Evolutionary conservation across 1,140 invertebrate species (phyloP), one percentile per base, ranked within the genome.

Genomic region (Lepidotrigona ventralis): DNA sequence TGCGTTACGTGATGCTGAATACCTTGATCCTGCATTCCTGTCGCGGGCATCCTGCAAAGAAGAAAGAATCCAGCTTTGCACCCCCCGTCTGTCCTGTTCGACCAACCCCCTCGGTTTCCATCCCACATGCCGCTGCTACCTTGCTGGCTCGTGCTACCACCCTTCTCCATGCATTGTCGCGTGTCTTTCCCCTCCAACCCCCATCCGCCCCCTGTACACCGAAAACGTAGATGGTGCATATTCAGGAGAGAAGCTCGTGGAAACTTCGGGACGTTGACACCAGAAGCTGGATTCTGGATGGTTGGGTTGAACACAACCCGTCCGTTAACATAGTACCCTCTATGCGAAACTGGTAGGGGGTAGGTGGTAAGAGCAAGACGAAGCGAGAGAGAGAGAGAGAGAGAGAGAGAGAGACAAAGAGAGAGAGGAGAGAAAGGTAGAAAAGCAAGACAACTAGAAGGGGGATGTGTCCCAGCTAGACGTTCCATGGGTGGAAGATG

Each of bases 261-360:
- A 89, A 88, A 89, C 75, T 86, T 86, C 86, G 89, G 90, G 91
- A 91, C 91, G 90, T 92, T 92, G 91, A 92, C 92, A 92, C 90
- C 91, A 87, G 85, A 85, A 89, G 87, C 85, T 86, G 87, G 83
- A 89, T 88, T 88, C 86, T 88, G 87, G 75, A 85, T 83, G 87
- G 88, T 86, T 88, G 86, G 90, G 90, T 88, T 82, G 85, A 83
- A 88, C 86, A 79, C 83, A 83, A 81, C 81, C 79, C 82, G 85
- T 89, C 86, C 89, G 90, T 89, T 86, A 85, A 82, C 86, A 71
- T 83, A 78, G 71, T 79, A 86, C 73, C 74, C 79, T 80, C 74
- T 70, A 71, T 19, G 74, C 2, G 60, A 68, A 66, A 51, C 8
- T 56, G 75, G 81, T 70, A 70, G 81, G 81, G 81, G 81, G 70